Evolutionary conservation across 2,113 vertebrate species (phyloP).

Genomic region (Poeciliopsis occidentalis): DNA sequence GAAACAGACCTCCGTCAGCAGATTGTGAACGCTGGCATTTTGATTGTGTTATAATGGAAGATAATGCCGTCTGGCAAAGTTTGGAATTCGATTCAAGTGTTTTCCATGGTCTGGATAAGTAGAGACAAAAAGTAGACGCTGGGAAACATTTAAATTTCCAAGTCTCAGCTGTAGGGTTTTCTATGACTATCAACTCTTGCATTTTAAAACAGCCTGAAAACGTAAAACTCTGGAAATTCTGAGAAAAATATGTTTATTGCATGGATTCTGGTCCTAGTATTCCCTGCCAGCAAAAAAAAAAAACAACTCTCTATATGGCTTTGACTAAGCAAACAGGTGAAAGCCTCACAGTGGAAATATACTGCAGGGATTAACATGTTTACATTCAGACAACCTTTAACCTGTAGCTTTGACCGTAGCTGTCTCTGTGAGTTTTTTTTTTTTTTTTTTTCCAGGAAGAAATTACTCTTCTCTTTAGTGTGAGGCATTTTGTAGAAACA

Average conservation of each 20-base stretch:
- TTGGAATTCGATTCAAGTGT: not conserved
- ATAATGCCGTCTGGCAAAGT: not conserved
- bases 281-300: not conserved
- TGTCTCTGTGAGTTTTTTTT: not conserved
- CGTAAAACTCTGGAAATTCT: not conserved
- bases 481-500: not conserved
- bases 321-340: not conserved
- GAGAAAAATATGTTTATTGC: not conserved
- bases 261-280: not conserved
- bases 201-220: not conserved
- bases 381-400: not conserved
- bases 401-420: not conserved
- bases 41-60: constrained; percentile 22
- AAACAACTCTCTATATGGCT: not conserved
- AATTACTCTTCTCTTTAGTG: too few species aligned
- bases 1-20: constrained; percentile 18
- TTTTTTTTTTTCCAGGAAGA: too few species aligned
- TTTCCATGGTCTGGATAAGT: not conserved
- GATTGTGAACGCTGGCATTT: constrained; percentile 16
- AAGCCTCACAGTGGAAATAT: not conserved
- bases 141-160: not conserved
- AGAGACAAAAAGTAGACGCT: not conserved
- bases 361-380: not conserved
- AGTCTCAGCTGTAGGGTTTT: not conserved
- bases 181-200: not conserved